Evolutionary conservation across 2,797 vertebrate species (phyloP).

Genomic region (Buceros bicornis): DNA sequence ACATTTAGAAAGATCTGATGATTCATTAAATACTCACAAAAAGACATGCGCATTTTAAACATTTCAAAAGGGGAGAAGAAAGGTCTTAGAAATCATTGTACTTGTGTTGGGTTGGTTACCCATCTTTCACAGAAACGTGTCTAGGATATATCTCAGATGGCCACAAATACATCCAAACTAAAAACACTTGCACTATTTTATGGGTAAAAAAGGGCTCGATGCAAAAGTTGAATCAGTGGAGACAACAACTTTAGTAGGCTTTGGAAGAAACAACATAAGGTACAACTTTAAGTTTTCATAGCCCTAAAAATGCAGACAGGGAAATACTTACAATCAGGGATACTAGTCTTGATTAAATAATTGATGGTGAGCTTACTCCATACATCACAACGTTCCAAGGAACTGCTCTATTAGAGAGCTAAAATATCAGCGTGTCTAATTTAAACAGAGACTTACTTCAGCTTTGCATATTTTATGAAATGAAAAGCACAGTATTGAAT

Average conservation of each 20-base stretch:
- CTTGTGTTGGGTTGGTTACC: neutral
- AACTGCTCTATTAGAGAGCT: conserved; percentile 8
- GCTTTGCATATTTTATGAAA: conserved; percentile 28
- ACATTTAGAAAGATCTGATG: conserved; percentile 46
- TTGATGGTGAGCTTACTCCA: conserved; percentile 17
- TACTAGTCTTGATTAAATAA: neutral
- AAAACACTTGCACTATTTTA: neutral
- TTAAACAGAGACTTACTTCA: conserved; percentile 17
- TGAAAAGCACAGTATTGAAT: neutral
- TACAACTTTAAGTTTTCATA: neutral
- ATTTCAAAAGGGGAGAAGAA: conserved; percentile 30
- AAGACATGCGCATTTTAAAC: conserved; percentile 39
- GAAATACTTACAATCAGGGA: neutral
- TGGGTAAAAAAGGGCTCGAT: neutral
- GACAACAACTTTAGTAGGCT: neutral
- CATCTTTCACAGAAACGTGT: neutral
- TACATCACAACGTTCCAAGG: neutral
- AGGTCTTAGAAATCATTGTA: neutral
- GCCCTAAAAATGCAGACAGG: neutral
- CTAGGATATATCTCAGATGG: neutral
- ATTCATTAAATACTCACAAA: conserved; percentile 30
- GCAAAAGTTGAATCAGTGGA: neutral
- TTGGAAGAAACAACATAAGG: neutral
- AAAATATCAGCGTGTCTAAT: neutral
- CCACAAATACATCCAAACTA: neutral